Base-by-base conservation (phyloP, 2,113 vertebrate genomes). In the Embiotoca jacksoni region DNA sequence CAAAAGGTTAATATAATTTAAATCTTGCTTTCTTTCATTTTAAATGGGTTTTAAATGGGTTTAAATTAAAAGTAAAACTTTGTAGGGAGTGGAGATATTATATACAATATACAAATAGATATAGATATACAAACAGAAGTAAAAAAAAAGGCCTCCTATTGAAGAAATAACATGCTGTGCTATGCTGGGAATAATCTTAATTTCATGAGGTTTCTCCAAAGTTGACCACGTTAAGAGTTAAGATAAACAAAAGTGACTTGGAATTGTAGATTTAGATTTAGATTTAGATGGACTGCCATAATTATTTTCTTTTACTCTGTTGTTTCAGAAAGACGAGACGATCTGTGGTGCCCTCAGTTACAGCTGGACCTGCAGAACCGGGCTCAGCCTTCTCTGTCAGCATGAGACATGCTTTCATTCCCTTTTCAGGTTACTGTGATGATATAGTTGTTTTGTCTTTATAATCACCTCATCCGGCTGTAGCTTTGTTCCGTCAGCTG, bases 341-440 rank as follows among this genome's bases (percentile, higher is more conserved):
- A 5, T 77, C 91, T 61, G 64, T 30, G 16, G 47, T 41, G n/a
- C 64, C 83, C 6, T 36, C 84, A 57, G 57, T 49, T 41, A 11
- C 79, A 71, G 80, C 55, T 7, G 69, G 64, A 32, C 7, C 54
- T 0, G 49, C 92, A 70, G 93, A 93, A 66, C 94, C 72, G 89
- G 95, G 94, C 73, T 83, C 92, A 11, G 91, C 94, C 0, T 98
- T 98, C 93, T 96, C 94, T 0, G 94, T 99, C 86, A 99, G 97
- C 91, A 97, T 99, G 97, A 94, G 98, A 60, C 97, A 99, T 67
- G 96, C 97, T 59, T 99, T 99, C 86, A 90, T 99, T 54, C 95
- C 98, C 4, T 99, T 99, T 77, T 71, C 95, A 96, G 98, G 98
- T 99, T 90, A 90, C 31, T 36, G 30, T 57, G 7, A 75, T 23